Conservation (phyloP, 2,797 vertebrate species). For the Xenopus petersii region DNA sequence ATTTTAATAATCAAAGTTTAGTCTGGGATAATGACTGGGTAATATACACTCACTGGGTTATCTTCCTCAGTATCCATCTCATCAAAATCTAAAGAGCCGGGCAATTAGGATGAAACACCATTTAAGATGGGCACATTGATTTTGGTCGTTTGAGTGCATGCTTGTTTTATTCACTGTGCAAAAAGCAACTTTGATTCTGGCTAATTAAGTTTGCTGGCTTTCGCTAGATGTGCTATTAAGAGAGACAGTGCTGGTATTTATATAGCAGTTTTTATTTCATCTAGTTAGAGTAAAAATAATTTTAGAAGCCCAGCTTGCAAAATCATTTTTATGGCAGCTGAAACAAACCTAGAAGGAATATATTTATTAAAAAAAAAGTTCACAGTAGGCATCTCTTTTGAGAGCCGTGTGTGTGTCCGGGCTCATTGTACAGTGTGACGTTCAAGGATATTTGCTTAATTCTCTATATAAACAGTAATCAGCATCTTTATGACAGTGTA, state of each 20-base stretch:
- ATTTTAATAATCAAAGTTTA: slow-evolving; percentile 51
- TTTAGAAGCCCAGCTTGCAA: slow-evolving; percentile 49
- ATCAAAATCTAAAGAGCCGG: slow-evolving; percentile 51
- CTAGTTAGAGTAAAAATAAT: slow-evolving; percentile 49
- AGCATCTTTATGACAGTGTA: no score
- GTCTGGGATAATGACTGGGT: slow-evolving; percentile 27
- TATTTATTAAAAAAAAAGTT: slow-evolving; percentile 52
- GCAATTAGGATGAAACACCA: slow-evolving; percentile 53
- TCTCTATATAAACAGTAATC: neutral
- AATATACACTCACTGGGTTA: slow-evolving; percentile 24
- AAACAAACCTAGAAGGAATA: slow-evolving; percentile 44
- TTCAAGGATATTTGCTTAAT: neutral
- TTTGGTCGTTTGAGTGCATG: slow-evolving; percentile 52
- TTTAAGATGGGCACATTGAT: slow-evolving; percentile 57
- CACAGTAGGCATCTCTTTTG: slow-evolving; percentile 60
- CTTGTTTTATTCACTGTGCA: slow-evolving; percentile 44
- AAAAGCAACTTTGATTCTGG: slow-evolving; percentile 52
- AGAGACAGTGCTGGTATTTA: slow-evolving; percentile 17
- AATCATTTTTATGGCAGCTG: slow-evolving; percentile 55
- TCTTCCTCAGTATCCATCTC: slow-evolving; percentile 50
- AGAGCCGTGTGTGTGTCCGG: slow-evolving; percentile 17
- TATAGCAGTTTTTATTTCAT: slow-evolving; percentile 49
- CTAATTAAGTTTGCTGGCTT: slow-evolving; percentile 45
- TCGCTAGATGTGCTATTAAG: slow-evolving; percentile 19
- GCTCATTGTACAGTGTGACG: no score